Conservation (phyloP, 1,140 invertebrate species). For the Periplaneta americana region DNA sequence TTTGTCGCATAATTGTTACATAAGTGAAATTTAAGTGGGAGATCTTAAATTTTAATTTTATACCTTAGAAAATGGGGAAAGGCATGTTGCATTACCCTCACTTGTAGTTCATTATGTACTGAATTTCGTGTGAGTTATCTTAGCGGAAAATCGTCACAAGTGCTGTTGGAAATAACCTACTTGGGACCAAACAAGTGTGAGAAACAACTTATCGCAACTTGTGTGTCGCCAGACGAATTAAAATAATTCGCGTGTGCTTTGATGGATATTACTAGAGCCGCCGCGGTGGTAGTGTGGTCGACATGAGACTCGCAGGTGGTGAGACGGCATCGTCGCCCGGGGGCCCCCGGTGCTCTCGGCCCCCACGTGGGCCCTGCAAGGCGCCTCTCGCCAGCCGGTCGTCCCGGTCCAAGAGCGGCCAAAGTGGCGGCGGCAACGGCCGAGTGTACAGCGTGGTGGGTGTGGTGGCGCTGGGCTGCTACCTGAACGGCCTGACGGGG, state of each 20-base stretch:
- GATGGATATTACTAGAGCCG: neutral
- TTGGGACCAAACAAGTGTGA: too few species aligned
- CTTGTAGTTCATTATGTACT: too few species aligned
- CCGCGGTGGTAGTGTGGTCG: neutral
- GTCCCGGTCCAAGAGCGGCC: neutral
- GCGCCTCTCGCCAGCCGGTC: neutral
- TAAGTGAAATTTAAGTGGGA: too few species aligned
- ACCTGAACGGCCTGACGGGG: slow-evolving; percentile 71
- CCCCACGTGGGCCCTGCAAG: neutral
- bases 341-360: neutral
- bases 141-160: too few species aligned
- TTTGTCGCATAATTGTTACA: too few species aligned
- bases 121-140: too few species aligned
- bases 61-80: too few species aligned
- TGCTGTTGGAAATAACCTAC: too few species aligned
- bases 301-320: neutral
- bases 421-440: neutral
- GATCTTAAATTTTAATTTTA: too few species aligned
- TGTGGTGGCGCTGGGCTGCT: slow-evolving; percentile 58
- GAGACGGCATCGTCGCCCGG: neutral
- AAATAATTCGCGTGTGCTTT: neutral
- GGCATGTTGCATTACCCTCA: too few species aligned
- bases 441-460: slow-evolving; percentile 51
- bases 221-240: too few species aligned
- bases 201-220: too few species aligned